Evolutionary conservation across 1,140 invertebrate genomes (phyloP).

Genomic region (Pseudomyrmex dendroicus): DNA sequence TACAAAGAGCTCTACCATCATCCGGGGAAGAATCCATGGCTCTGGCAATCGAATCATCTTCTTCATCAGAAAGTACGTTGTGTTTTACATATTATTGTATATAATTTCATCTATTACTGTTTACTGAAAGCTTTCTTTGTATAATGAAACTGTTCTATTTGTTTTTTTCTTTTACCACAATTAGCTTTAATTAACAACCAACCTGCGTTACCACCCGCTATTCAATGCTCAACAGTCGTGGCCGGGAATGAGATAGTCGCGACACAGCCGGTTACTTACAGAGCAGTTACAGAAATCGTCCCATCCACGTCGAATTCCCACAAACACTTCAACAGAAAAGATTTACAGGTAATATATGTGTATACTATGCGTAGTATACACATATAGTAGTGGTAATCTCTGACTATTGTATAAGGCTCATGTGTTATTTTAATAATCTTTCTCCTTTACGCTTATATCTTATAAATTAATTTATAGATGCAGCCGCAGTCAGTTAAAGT

Average conservation of each 20-base stretch:
- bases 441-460: no score
- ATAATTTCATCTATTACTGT: neutral
- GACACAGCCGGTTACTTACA: constrained; percentile 75
- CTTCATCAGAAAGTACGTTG: constrained; percentile 75
- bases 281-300: constrained; percentile 82
- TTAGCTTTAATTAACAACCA: constrained; percentile 67
- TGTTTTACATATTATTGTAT: neutral
- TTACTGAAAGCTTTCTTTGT: neutral
- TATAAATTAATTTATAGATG: no score
- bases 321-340: constrained; percentile 78
- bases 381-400: no score
- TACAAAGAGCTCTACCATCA: constrained; percentile 78
- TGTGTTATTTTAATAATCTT: no score
- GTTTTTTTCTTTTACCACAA: constrained; percentile 14
- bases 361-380: neutral
- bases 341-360: constrained; percentile 73
- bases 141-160: constrained; percentile 7
- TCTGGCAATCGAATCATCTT: constrained; percentile 77
- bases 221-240: constrained; percentile 83
- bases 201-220: constrained; percentile 82
- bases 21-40: constrained; percentile 76
- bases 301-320: constrained; percentile 84
- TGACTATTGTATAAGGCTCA: no score
- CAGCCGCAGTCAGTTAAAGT: constrained; percentile 84
- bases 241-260: constrained; percentile 86